Conservation (phyloP, 2,113 vertebrate species). For the Nipponia nippon region DNA sequence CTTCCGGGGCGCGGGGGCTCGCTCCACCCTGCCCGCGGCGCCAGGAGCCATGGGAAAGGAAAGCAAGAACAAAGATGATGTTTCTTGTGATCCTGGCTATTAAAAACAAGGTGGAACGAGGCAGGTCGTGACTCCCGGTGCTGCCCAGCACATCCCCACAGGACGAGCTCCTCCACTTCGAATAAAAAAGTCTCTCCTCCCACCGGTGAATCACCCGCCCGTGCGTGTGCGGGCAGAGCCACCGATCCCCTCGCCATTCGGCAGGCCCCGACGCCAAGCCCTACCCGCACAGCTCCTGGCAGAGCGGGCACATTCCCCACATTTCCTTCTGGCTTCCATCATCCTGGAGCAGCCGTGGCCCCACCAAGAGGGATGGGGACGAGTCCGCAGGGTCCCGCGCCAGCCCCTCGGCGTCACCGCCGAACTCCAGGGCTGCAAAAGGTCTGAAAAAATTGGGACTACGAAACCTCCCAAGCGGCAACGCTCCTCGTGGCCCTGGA, state of each 20-base stretch:
- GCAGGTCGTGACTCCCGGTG: not conserved
- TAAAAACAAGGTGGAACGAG: not conserved
- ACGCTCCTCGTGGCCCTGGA: fast-evolving
- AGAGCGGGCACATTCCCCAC: not conserved
- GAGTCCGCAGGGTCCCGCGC: not conserved
- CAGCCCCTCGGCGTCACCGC: fast-evolving
- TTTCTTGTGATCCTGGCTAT: not conserved
- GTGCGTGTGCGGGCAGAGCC: slow-evolving; percentile 28
- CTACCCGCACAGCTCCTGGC: not conserved
- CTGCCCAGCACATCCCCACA: not conserved
- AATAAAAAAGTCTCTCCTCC: not conserved
- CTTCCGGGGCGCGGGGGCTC: not conserved
- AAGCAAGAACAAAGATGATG: slow-evolving; percentile 35
- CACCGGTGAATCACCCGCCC: slow-evolving; percentile 46
- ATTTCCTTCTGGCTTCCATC: slow-evolving; percentile 8
- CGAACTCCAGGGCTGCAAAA: not conserved
- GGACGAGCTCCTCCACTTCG: slow-evolving; percentile 12
- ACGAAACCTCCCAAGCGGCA: fast-evolving
- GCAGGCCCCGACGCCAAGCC: not conserved
- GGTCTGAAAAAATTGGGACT: fast-evolving
- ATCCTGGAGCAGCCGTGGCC: fast-evolving
- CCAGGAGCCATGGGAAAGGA: slow-evolving; percentile 27
- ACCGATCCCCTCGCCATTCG: not conserved
- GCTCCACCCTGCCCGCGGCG: slow-evolving; percentile 28
- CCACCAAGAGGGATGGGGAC: not conserved